Evolutionary conservation across 2,797 vertebrate species (phyloP).

Genomic region (Dromococcyx pavoninus): DNA sequence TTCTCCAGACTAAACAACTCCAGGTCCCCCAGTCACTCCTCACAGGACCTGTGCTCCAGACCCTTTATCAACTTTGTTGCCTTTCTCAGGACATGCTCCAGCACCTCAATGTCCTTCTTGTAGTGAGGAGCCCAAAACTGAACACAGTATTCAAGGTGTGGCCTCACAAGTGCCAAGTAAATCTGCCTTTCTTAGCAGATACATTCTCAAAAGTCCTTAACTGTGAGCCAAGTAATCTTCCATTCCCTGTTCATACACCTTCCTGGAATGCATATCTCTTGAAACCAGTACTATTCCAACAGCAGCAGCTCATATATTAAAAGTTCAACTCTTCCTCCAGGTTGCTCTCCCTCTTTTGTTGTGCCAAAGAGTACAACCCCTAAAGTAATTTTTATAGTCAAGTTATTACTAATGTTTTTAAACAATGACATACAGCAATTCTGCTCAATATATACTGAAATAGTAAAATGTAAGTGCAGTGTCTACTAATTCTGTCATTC

Average conservation of each 20-base stretch:
- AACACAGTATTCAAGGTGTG: no score
- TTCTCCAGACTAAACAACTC: no score
- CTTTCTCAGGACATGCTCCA: no score
- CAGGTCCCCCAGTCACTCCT: no score
- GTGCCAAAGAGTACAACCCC: background rate
- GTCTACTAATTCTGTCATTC: background rate
- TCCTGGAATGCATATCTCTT: background rate
- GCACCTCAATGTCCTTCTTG: no score
- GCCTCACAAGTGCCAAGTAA: no score
- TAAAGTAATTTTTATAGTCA: background rate
- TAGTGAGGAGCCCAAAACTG: no score
- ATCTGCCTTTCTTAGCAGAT: background rate
- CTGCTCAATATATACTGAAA: background rate
- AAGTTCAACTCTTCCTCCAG: background rate
- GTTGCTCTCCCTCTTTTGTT: background rate
- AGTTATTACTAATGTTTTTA: background rate
- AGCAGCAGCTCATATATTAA: background rate
- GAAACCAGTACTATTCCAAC: background rate
- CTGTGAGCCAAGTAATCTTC: background rate
- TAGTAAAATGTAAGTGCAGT: background rate
- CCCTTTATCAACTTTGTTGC: no score
- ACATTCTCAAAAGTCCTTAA: background rate
- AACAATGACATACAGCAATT: background rate
- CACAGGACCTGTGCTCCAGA: no score
- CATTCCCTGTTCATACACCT: background rate